Conservation (phyloP, 2,888 invertebrate species). For the Stramonita haemastoma region DNA sequence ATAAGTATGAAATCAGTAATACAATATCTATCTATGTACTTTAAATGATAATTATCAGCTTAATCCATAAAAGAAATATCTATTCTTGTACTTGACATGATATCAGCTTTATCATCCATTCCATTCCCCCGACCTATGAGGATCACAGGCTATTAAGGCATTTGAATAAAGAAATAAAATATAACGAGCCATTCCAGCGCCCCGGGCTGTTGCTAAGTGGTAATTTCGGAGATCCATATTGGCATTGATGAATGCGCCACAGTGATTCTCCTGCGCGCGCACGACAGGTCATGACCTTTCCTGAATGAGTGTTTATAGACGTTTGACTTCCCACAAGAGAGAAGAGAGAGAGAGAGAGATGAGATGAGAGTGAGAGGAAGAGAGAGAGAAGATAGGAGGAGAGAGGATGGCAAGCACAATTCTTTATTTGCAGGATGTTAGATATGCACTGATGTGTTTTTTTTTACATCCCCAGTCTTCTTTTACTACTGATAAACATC, state of each 20-base stretch:
- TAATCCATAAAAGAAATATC: too few species aligned
- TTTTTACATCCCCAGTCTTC: too few species aligned
- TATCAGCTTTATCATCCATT: too few species aligned
- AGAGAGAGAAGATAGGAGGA: not conserved
- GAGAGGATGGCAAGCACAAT: not conserved
- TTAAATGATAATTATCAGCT: too few species aligned
- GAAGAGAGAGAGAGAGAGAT: not conserved
- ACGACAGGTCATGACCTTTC: not conserved
- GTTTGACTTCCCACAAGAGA: not conserved
- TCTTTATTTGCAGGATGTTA: not conserved
- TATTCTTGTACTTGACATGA: too few species aligned
- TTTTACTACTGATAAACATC: not conserved
- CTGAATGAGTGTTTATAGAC: not conserved
- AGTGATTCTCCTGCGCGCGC: not conserved
- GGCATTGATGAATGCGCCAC: not conserved
- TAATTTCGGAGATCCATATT: conserved; percentile 6
- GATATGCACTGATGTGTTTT: not conserved
- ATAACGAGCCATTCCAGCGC: too few species aligned
- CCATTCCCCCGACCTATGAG: too few species aligned
- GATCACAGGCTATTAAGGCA: too few species aligned
- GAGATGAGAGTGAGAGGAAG: not conserved
- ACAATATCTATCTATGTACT: too few species aligned
- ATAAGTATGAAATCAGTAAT: too few species aligned
- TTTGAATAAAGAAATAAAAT: too few species aligned
- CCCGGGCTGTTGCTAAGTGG: not conserved